Evolutionary conservation across 2,888 invertebrate species (phyloP).

Genomic region (Agrotis ipsilon): DNA sequence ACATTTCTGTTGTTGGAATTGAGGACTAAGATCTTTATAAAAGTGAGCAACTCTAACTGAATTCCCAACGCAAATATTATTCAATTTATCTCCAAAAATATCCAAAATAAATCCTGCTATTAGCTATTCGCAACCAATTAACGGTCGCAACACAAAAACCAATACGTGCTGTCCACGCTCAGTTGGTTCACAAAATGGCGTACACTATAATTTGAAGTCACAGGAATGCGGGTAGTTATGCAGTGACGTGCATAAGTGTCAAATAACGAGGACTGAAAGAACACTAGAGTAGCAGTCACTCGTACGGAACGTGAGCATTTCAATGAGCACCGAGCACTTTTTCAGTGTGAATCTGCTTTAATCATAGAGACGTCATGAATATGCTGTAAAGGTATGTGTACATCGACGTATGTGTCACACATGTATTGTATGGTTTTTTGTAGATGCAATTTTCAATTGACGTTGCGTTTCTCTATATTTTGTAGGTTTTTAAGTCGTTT

Average conservation of each 20-base stretch:
- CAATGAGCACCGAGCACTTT: constrained; percentile 44
- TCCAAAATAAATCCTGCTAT: not conserved
- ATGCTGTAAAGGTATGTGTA: constrained; percentile 1
- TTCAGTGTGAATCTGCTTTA: constrained; percentile 22
- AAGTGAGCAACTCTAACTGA: too few relatives aligned
- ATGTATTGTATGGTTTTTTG: constrained; percentile 1
- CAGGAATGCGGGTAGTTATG: constrained; percentile 29
- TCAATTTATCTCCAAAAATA: not conserved
- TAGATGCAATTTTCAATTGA: not conserved
- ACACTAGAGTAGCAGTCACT: constrained; percentile 47
- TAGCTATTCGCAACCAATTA: constrained; percentile 18
- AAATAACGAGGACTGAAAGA: constrained; percentile 54
- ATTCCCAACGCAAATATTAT: not conserved
- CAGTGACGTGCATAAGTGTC: constrained; percentile 39
- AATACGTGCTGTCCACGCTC: constrained; percentile 35
- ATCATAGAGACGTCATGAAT: constrained; percentile 30
- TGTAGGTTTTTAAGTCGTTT: not conserved
- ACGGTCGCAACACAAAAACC: constrained; percentile 9
- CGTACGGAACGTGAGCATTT: constrained; percentile 44
- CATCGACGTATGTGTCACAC: not conserved
- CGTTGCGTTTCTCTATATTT: not conserved
- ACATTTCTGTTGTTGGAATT: too few relatives aligned
- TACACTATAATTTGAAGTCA: constrained; percentile 44
- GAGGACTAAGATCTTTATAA: too few relatives aligned
- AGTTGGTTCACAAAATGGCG: constrained; percentile 44